A percentile compares a stretch with the other conserved stretches of the same genome.
phyloP scores from a whole-genome alignment of 2,888 invertebrate species.

The Epirrhoe alternata region DNA sequence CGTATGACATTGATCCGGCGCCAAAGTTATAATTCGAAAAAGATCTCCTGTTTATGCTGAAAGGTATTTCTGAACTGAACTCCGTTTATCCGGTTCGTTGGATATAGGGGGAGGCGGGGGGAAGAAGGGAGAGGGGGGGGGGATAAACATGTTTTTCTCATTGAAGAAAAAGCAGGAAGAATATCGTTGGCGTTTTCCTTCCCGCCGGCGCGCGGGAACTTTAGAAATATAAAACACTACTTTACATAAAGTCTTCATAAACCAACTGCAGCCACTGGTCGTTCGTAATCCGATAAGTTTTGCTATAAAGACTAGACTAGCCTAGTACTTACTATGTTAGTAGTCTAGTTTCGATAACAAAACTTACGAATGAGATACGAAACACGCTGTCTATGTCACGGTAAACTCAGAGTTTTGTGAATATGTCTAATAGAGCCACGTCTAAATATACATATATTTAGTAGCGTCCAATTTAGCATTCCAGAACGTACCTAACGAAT shows the following conservation, averaged over 20 bases:
- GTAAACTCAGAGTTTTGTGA: too few relatives aligned
- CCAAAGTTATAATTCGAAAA: not conserved
- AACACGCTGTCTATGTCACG: too few relatives aligned
- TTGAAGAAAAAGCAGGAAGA: conserved; percentile 14
- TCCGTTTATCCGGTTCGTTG: not conserved
- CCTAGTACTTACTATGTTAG: too few relatives aligned
- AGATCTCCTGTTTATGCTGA: not conserved
- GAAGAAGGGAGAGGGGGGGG: not conserved
- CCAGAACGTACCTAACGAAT: too few relatives aligned
- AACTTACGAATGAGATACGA: too few relatives aligned
- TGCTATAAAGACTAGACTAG: too few relatives aligned
- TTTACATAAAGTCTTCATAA: not conserved
- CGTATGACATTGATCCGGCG: not conserved
- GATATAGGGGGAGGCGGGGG: not conserved
- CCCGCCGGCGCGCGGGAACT: not conserved
- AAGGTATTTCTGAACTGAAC: not conserved
- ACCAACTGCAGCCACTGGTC: not conserved
- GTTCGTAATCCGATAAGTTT: not conserved
- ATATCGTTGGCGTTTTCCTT: conserved; percentile 9
- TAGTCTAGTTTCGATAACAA: too few relatives aligned
- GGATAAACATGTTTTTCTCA: conserved; percentile 2
- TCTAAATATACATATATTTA: too few relatives aligned
- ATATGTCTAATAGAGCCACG: too few relatives aligned
- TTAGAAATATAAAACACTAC: not conserved
- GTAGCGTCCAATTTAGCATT: too few relatives aligned